Evolutionary conservation across 2,888 invertebrate genomes (phyloP).

Genomic region (Polymixis flavicincta): DNA sequence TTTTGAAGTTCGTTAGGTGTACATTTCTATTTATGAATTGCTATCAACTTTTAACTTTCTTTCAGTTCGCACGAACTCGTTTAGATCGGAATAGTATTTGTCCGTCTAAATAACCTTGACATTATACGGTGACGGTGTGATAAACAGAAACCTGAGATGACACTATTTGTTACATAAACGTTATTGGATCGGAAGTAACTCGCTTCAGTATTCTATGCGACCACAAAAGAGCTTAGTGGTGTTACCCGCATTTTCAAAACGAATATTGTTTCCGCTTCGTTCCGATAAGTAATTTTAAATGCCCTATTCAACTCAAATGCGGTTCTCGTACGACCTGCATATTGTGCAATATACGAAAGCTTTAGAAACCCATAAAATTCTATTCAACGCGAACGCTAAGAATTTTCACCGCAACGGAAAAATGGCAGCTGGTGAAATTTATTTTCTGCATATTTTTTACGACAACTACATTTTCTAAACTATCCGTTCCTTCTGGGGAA

Average conservation of each 20-base stretch:
- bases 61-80: not conserved
- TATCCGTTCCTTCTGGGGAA: not conserved
- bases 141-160: constrained; percentile 12
- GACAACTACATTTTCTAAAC: no score
- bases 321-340: constrained; percentile 10
- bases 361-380: constrained; percentile 7
- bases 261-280: constrained; percentile 18
- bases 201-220: not conserved
- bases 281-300: constrained; percentile 26
- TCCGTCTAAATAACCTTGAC: constrained; percentile 8
- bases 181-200: not conserved
- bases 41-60: not conserved
- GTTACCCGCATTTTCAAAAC: constrained; percentile 15
- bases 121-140: not conserved
- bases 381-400: constrained; percentile 8
- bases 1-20: not conserved
- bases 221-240: constrained; percentile 11
- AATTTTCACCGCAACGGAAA: constrained; percentile 19
- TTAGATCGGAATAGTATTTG: not conserved
- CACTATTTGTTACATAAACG: constrained; percentile 1
- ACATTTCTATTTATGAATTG: not conserved
- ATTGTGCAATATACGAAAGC: constrained; percentile 11
- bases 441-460: constrained; percentile 6
- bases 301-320: constrained; percentile 25
- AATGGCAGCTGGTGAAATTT: not conserved